A percentile compares a stretch with the other conserved stretches of the same genome.
These are phyloP conservation scores for Valencia hispanica DNA, from an alignment of 2,797 vertebrate species.

Conservation along the genomic window DNA sequence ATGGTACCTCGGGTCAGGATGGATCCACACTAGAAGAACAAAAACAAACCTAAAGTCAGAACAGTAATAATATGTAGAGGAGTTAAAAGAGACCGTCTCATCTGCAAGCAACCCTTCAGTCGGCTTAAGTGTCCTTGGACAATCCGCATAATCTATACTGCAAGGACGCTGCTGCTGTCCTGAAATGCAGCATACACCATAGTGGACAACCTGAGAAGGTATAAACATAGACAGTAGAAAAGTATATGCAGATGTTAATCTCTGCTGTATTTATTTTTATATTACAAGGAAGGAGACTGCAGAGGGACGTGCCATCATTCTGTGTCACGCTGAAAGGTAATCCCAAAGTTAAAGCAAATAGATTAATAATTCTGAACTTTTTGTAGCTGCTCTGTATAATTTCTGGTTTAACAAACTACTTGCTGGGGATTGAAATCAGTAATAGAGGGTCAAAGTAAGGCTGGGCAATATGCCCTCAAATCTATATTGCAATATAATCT, in stretches of 20 bases:
- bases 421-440: slow-evolving; percentile 61
- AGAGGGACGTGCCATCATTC: slow-evolving; percentile 60
- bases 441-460: slow-evolving; percentile 12
- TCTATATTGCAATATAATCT: too few relatives aligned
- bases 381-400: slow-evolving; percentile 73
- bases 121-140: slow-evolving; percentile 36
- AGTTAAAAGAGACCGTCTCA: slow-evolving; percentile 1
- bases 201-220: background rate
- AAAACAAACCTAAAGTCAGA: slow-evolving; percentile 51
- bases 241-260: background rate
- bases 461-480: too few relatives aligned
- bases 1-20: slow-evolving; percentile 28
- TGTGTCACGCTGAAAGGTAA: slow-evolving; percentile 72
- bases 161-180: slow-evolving; percentile 14
- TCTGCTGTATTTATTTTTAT: slow-evolving; percentile 24
- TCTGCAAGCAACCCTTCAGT: slow-evolving; percentile 28
- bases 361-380: slow-evolving; percentile 82
- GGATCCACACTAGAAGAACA: slow-evolving; percentile 47
- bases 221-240: background rate
- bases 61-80: slow-evolving; percentile 14
- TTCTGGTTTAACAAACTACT: slow-evolving; percentile 72
- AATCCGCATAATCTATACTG: slow-evolving; percentile 20
- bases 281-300: slow-evolving; percentile 58
- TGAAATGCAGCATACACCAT: slow-evolving; percentile 8
- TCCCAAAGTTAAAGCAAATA: slow-evolving; percentile 67